Base-by-base conservation (phyloP, 1,140 invertebrate genomes). In the Orchestia grillus region DNA sequence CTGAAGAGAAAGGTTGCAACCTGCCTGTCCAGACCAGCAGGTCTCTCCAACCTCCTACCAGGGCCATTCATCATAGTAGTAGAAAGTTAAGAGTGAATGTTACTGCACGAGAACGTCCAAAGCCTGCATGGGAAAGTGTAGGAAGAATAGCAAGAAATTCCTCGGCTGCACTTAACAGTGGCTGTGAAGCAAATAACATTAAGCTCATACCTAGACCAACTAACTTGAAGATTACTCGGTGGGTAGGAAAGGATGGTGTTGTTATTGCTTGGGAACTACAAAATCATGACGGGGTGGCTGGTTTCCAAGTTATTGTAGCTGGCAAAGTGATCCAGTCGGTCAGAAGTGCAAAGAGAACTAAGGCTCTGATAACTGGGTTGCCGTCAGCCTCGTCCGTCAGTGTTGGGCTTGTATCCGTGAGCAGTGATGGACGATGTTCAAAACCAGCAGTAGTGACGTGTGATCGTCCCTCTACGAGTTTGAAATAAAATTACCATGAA, bases 221-320 rank as follows among this genome's bases (percentile, higher is more conserved):
- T 40, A 95, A 96, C 36, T 96, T 97, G 15, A 96, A 96, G 45
- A 96, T 97, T 42, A 97, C 96, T 44, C 96, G 96, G 3, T 95
- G 96, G 36, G 96, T 97, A 87, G 96, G 96, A 40, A 96, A 96
- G 28, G 96, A 97, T 94, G 96, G 96, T 40, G 96, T 96, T 36
- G 96, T 97, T 45, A 97, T 97, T 36, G 96, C 96, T 28, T 97
- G 96, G 96, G 96, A 88, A 44, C 96, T 96, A 40, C 44, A 96
- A 92, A 96, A 97, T 36, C 96, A 97, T 95, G 96, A 97, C 53
- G 96, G 96, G 94, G 96, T 97, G 40, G 96, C 96, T 36, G 96
- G 96, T 19, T 97, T 97, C 87, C 96, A 97, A 92, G 96, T 97
- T 41, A 47, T 96, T 36, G 96, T 97, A 87, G 96, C 96, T 88